A percentile compares a stretch with the other conserved stretches of the same genome.
Conservation (phyloP, 2,888 invertebrate genomes). For the Achlya flavicornis region DNA sequence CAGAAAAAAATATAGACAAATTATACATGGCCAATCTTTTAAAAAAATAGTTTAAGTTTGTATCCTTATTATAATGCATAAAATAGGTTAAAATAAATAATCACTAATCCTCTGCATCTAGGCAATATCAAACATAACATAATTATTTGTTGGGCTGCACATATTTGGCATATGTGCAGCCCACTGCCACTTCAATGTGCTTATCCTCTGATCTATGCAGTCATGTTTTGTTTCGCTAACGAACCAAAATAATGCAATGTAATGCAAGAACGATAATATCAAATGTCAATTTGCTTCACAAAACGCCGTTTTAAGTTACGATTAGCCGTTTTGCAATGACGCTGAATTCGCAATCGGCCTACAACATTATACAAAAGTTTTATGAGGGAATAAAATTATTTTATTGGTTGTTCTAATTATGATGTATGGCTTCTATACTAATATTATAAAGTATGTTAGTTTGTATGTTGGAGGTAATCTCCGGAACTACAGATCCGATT, state of each 20-base stretch:
- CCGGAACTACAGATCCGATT: no score
- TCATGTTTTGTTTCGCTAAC: neutral
- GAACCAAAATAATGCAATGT: neutral
- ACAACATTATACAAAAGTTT: conserved; percentile 2
- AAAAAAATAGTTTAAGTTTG: no score
- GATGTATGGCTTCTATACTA: neutral
- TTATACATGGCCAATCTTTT: no score
- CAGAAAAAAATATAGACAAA: no score
- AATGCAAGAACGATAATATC: conserved; percentile 1
- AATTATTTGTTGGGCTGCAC: no score
- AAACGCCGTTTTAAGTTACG: neutral
- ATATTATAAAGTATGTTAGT: no score
- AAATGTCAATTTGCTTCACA: conserved; percentile 3
- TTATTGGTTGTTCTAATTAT: neutral
- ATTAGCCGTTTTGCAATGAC: conserved; percentile 2
- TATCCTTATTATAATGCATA: no score
- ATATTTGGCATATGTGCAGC: no score
- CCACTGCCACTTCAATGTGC: neutral
- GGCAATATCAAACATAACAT: no score
- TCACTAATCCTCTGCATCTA: no score
- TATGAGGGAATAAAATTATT: neutral
- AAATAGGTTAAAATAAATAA: no score
- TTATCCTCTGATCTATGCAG: neutral
- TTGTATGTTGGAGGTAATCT: no score
- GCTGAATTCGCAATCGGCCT: neutral